phyloP scores from a whole-genome alignment of 2,888 invertebrate species.

The Magallana nippona region DNA sequence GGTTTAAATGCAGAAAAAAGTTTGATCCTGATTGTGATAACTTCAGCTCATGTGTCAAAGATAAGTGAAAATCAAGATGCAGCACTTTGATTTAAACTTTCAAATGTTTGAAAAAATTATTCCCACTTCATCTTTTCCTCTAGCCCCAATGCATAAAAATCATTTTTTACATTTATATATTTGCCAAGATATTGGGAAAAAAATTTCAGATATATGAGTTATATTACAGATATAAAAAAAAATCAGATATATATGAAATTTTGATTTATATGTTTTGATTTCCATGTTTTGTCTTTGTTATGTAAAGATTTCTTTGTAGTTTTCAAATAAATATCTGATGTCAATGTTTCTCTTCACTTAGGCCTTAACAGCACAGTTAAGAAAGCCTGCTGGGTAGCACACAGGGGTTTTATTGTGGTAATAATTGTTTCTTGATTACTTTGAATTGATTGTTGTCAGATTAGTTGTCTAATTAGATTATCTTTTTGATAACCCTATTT shows the following conservation, averaged over 20 bases:
- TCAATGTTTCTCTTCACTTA: slow-evolving; percentile 16
- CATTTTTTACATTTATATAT: too few species aligned
- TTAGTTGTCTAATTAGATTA: background rate
- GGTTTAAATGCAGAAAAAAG: background rate
- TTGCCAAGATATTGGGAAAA: background rate
- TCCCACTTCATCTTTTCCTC: too few species aligned
- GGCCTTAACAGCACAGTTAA: slow-evolving; percentile 23
- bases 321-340: slow-evolving; percentile 27
- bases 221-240: background rate
- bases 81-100: background rate
- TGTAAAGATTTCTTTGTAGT: background rate
- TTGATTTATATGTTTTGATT: background rate
- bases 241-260: background rate
- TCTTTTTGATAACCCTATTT: background rate
- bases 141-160: too few species aligned
- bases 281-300: slow-evolving; percentile 4
- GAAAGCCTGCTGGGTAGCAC: slow-evolving; percentile 5
- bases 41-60: slow-evolving; percentile 16
- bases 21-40: slow-evolving; percentile 17
- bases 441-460: background rate
- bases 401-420: slow-evolving; percentile 25
- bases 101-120: background rate
- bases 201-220: too few species aligned
- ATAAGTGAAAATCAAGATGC: slow-evolving; percentile 12
- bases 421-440: slow-evolving; percentile 26